Base-by-base conservation (phyloP, 2,888 invertebrate genomes). In the Creontiades dilutus region DNA sequence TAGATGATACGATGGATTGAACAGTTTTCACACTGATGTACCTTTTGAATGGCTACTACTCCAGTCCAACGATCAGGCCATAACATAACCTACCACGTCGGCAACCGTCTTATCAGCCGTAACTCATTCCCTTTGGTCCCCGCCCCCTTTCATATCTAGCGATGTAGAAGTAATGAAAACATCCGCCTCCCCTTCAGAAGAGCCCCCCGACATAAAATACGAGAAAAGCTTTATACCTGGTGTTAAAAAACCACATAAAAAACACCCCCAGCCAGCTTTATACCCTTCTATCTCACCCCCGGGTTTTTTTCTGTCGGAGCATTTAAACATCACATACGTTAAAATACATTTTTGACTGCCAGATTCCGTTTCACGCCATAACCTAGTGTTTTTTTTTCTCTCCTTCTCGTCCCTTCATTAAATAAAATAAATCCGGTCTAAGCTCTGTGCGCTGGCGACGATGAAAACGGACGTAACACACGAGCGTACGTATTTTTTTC, bases 81-180 rank as follows among this genome's bases (percentile, higher is more conserved):
- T 4, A 37, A 37, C 7, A 37, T 37, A 37, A 5, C 52, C 14
- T 52, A 14, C 52, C 52, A 2, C 52, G 52, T 52, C 52, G 52
- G 13, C 52, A 11, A 52, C 5, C 16, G 52, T 52, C 52, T 52
- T 52, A 52, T 52, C 52, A 52, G 52, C 11, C 16, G 52, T 52
- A 52, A 52, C 16, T 52, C 52, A 61, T 61, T 19, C 19, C 19
- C 68, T 37, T 37, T 37, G 7, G 37, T 7, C 37, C 7, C 37
- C 37, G 7, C 68, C 23, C 13, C 23, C 23, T 23, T 23, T 23
- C 68, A 23, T 68, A 68, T 23, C 68, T 23, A 23, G 19, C 68
- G 23, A 23, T 68, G 68, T 68, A 68, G 23, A 68, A 68, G 68
- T 68, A 68, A 68, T 68, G 68, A 23, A 68, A 68, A 68, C 68